Evolutionary conservation across 2,888 invertebrate genomes (phyloP), one percentile per base, ranked within the genome.

Genomic region (Periphyllus acericola): DNA sequence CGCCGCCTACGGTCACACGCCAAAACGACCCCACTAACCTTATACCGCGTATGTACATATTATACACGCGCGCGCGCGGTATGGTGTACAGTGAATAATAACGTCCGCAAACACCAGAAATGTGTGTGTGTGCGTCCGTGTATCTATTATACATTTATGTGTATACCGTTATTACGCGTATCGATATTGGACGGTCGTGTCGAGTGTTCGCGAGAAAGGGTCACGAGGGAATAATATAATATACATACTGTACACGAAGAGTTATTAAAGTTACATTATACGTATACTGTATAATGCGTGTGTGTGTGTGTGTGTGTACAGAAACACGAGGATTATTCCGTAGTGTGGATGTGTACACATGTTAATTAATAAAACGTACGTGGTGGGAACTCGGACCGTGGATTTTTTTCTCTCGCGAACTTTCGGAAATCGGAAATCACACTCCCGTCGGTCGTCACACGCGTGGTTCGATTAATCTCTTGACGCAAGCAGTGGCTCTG

Each of bases 1-100:
- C 60, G 79, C 55, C 83, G 83, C 83, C 60, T 75, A 60, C 83
- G 84, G 84, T 84, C 84, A 76, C 84, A 76, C 84, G 84, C 84
- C 84, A 84, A 84, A 84, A 84, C 66, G 76, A 68, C 84, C 84
- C 84, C 66, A 25, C 32, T 40, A 66, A 76, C 76, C 40, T 75
- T 29, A 34, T 25, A 34, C 72, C 36, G 46, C 46, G 25, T 34
- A 4, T 52, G 25, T 46, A 71, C 40, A 14, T 46, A 46, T 46
- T 14, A 11, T 1, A 14, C 46, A 19, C n/a, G 66, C n/a, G n/a
- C 9, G 25, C n/a, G n/a, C 66, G 66, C 25, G 60, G 29, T 29
- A 55, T n/a, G n/a, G 19, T 32, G 34, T 66, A 36, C 34, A 21
- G 34, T 14, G n/a, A 9, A n/a, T 80, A 40, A 68, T 81, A 68